phyloP scores from a whole-genome alignment of 2,113 vertebrate species.

The Chaetura pelagica region DNA sequence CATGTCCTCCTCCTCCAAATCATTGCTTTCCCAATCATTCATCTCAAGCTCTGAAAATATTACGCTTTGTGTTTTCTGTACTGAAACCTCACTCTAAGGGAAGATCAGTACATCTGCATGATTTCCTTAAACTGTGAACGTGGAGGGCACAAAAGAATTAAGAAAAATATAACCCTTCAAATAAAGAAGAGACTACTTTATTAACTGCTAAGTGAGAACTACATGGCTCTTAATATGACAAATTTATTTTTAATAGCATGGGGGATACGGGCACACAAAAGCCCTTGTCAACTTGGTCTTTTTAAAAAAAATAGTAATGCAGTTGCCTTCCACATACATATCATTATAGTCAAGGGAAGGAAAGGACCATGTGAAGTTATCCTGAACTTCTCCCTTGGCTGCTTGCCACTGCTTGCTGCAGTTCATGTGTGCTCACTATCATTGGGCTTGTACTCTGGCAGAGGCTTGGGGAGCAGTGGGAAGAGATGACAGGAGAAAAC shows the following conservation, averaged over 20 bases:
- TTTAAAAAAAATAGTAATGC: not conserved
- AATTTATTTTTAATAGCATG: not conserved
- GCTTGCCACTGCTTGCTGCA: not conserved
- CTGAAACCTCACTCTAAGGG: not conserved
- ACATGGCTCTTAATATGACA: not conserved
- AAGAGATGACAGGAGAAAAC: not conserved
- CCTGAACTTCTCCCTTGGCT: slow-evolving; percentile 10
- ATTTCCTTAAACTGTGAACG: not conserved
- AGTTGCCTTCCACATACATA: not conserved
- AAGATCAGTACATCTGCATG: not conserved
- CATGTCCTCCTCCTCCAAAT: slow-evolving; percentile 7
- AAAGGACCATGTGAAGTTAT: not conserved
- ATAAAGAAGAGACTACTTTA: not conserved
- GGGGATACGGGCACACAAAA: not conserved
- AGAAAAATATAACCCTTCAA: not conserved
- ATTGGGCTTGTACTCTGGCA: slow-evolving; percentile 25
- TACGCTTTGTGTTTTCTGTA: not conserved
- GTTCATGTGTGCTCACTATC: not conserved
- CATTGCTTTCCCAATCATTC: not conserved
- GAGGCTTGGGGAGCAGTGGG: slow-evolving; percentile 44
- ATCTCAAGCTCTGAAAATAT: slow-evolving; percentile 4
- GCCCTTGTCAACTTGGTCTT: not conserved
- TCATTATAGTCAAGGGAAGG: not conserved
- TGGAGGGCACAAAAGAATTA: not conserved
- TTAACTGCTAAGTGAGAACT: slow-evolving; percentile 17